Conservation (phyloP, 2,888 invertebrate genomes). For the Spodoptera littoralis region DNA sequence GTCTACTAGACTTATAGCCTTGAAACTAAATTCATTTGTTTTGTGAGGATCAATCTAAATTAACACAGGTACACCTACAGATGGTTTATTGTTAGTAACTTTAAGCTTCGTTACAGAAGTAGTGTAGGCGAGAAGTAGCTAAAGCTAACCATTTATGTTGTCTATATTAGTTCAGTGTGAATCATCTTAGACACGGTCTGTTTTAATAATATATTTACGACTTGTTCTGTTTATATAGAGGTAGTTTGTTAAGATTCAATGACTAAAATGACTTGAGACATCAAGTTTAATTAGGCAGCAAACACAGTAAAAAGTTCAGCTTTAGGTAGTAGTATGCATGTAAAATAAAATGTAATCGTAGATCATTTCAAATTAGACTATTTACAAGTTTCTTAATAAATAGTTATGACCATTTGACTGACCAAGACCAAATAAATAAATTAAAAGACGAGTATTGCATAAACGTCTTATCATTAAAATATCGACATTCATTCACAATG, state of each 20-base stretch:
- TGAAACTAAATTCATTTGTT: neutral
- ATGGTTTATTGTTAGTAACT: constrained; percentile 8
- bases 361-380: neutral
- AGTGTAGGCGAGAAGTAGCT: constrained; percentile 36
- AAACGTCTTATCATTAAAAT: constrained; percentile 8
- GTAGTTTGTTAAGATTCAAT: neutral
- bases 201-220: constrained; percentile 2
- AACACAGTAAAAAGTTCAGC: neutral
- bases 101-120: constrained; percentile 8
- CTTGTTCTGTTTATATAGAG: neutral
- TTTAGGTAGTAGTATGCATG: constrained; percentile 1
- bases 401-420: neutral
- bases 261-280: too few relatives aligned
- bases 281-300: neutral
- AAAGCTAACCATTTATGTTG: constrained; percentile 27
- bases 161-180: constrained; percentile 21
- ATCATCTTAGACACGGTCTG: constrained; percentile 18
- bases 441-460: constrained; percentile 16
- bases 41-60: neutral
- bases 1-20: neutral
- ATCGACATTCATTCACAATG: constrained; percentile 26
- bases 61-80: neutral
- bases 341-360: neutral
- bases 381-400: too few relatives aligned
- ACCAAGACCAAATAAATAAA: constrained; percentile 21